Conservation (phyloP, 2,797 vertebrate genomes). For the Periophthalmus magnuspinnatus region DNA sequence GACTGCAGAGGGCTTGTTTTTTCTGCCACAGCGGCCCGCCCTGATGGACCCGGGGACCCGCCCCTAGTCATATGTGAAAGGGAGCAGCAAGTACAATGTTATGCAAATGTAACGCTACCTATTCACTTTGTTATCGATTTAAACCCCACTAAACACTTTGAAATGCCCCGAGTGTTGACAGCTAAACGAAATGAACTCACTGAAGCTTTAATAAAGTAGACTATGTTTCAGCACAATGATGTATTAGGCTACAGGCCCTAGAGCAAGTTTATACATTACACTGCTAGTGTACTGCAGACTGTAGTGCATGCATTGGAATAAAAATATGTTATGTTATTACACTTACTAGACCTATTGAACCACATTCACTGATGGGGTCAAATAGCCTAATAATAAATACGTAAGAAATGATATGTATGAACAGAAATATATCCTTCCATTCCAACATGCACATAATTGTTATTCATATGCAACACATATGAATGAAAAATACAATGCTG, state of each 20-base stretch:
- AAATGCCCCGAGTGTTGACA: neutral
- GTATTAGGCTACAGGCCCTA: neutral
- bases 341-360: neutral
- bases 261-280: neutral
- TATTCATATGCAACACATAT: neutral
- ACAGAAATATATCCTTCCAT: neutral
- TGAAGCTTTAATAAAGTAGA: neutral
- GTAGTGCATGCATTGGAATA: neutral
- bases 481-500: neutral
- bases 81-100: constrained; percentile 38
- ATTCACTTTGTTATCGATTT: constrained; percentile 2
- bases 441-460: neutral
- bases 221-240: neutral
- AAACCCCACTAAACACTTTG: constrained; percentile 1
- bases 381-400: neutral
- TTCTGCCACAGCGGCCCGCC: constrained; percentile 49
- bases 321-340: neutral
- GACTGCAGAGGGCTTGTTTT: constrained; percentile 39
- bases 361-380: neutral
- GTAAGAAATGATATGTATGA: neutral
- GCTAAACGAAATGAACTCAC: neutral
- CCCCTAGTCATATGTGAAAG: constrained; percentile 52
- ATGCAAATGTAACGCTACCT: constrained; percentile 43
- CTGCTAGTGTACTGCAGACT: neutral
- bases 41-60: constrained; percentile 23